These are phyloP conservation scores for Eublepharis macularius DNA, from an alignment of 2,113 vertebrate species.

Conservation along the genomic window DNA sequence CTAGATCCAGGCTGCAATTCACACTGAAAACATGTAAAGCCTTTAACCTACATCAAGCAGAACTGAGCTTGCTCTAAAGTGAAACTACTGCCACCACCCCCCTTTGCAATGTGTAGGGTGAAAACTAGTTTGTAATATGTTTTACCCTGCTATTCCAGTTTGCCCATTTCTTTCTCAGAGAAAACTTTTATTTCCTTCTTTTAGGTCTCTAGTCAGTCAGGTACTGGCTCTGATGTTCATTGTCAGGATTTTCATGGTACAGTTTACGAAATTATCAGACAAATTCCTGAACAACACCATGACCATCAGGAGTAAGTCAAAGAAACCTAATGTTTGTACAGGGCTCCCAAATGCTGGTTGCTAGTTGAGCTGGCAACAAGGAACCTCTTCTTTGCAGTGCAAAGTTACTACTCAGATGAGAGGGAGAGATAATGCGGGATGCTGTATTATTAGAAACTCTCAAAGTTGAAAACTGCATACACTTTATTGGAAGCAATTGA, in stretches of 20 bases:
- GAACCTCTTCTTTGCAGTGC: background rate
- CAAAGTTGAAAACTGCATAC: too few relatives aligned
- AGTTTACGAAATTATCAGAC: conserved; percentile 78
- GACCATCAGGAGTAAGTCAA: conserved; percentile 71
- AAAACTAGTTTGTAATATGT: background rate
- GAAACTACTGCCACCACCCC: background rate
- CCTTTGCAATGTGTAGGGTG: conserved; percentile 1
- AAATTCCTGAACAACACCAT: conserved; percentile 70
- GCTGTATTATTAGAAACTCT: too few relatives aligned
- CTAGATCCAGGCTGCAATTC: background rate
- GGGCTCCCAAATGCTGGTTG: background rate
- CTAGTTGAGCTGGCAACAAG: background rate
- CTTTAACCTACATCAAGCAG: background rate
- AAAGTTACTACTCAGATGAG: too few relatives aligned
- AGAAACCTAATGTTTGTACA: background rate
- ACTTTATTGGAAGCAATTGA: too few relatives aligned
- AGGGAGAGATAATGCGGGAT: too few relatives aligned
- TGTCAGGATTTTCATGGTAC: conserved; percentile 68
- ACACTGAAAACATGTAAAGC: background rate
- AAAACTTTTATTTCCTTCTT: conserved; percentile 41
- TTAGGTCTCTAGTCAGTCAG: conserved; percentile 64
- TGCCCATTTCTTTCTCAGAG: conserved; percentile 29
- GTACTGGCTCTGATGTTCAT: conserved; percentile 52
- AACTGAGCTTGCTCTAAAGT: background rate
- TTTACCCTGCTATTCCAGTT: background rate